Percentiles rank a stretch among this genome's conserved stretches.
These are phyloP conservation scores for Helicoverpa assulta DNA, from an alignment of 2,888 invertebrate genomes.

Conservation along the genomic window DNA sequence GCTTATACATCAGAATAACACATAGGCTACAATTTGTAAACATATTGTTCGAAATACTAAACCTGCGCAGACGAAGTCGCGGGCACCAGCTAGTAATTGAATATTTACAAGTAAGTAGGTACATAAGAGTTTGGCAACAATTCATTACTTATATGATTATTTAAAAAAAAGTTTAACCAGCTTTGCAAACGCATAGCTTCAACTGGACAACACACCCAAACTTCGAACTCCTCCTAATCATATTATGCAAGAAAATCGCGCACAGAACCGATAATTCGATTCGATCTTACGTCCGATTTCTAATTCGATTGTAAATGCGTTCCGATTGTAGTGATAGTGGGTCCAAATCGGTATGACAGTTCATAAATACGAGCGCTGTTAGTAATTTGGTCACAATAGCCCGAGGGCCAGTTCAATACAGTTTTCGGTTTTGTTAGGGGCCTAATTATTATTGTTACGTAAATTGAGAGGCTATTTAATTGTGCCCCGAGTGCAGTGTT, in stretches of 20 bases:
- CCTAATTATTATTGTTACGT: conserved; percentile 43
- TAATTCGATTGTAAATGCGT: conserved; percentile 79
- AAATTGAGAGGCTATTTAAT: conserved; percentile 28
- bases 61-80: no score
- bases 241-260: conserved; percentile 74
- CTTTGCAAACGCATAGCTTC: no score
- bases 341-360: conserved; percentile 61
- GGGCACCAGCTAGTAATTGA: no score
- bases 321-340: conserved; percentile 75
- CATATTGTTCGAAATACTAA: no score
- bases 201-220: conserved; percentile 15
- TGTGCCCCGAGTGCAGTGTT: conserved; percentile 35
- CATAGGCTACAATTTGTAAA: no score
- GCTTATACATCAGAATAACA: no score
- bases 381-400: conserved; percentile 53
- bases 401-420: conserved; percentile 44
- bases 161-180: no score
- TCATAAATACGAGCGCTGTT: conserved; percentile 52
- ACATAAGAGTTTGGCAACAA: no score
- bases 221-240: conserved; percentile 58
- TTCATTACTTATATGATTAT: no score
- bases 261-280: conserved; percentile 73
- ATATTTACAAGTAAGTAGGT: no score
- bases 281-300: conserved; percentile 78
- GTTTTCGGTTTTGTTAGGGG: conserved; percentile 34